Percentiles rank a stretch among this genome's conserved stretches.
These are phyloP conservation scores for Chrysolina oricalcia DNA, from an alignment of 2,888 invertebrate species.

Conservation along the genomic window DNA sequence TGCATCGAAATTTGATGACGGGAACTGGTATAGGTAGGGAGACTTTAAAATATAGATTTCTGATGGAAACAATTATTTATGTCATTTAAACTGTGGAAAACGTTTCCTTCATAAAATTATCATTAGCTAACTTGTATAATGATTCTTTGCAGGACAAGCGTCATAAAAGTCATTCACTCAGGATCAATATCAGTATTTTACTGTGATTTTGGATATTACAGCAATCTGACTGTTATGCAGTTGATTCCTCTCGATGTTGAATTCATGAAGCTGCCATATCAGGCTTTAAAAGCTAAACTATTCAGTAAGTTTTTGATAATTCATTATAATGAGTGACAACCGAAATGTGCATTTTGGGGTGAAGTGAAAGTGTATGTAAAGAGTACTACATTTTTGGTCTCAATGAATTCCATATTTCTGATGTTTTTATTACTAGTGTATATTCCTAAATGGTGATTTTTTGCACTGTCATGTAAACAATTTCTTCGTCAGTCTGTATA, in stretches of 20 bases:
- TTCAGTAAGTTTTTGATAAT: constrained; percentile 71
- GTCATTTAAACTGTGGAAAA: background rate
- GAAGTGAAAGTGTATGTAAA: no score
- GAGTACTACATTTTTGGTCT: no score
- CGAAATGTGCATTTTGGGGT: no score
- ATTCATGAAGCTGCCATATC: constrained; percentile 78
- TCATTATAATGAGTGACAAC: constrained; percentile 25
- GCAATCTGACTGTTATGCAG: constrained; percentile 74
- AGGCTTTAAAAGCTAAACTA: constrained; percentile 79
- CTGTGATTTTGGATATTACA: constrained; percentile 79
- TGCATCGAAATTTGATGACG: constrained; percentile 80
- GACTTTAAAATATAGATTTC: background rate
- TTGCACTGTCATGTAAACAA: no score
- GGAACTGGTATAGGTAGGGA: constrained; percentile 82
- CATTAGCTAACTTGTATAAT: background rate
- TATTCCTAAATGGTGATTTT: no score
- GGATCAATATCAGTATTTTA: constrained; percentile 77
- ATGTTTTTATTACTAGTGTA: no score
- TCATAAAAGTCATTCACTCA: constrained; percentile 74
- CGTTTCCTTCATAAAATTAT: background rate
- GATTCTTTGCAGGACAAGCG: constrained; percentile 72
- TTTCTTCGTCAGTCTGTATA: no score
- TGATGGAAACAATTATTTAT: background rate
- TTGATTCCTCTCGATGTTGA: constrained; percentile 74
- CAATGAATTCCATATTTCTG: no score